Percentiles rank a stretch among this genome's conserved stretches.
Evolutionary conservation across 1,140 invertebrate species (phyloP).

Genomic region (Conus betulinus): DNA sequence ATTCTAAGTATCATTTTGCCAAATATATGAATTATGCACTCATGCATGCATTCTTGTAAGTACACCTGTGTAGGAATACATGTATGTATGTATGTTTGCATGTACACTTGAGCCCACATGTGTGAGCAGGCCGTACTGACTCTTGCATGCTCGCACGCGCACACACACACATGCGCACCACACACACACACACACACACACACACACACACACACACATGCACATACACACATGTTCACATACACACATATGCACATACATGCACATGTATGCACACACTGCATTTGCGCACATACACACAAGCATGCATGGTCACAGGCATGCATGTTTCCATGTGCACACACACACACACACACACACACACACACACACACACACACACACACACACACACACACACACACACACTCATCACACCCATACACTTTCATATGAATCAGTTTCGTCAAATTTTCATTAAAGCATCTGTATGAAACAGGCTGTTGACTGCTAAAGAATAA

Average conservation of each 20-base stretch:
- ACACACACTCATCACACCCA: neutral
- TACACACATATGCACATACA: neutral
- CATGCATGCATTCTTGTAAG: too few relatives aligned
- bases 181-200: neutral
- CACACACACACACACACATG: neutral
- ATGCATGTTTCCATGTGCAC: neutral
- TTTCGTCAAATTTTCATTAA: too few relatives aligned
- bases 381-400: neutral
- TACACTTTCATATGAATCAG: neutral
- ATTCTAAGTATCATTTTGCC: too few relatives aligned
- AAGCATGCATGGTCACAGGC: neutral
- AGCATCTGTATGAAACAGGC: neutral
- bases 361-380: neutral
- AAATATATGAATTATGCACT: too few relatives aligned
- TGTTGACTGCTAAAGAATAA: too few relatives aligned
- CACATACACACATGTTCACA: too few relatives aligned
- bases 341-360: neutral
- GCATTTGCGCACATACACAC: neutral
- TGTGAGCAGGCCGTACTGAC: neutral
- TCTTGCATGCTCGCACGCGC: neutral
- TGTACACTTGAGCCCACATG: neutral
- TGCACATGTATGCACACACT: neutral
- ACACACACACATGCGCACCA: neutral
- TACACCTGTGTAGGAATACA: neutral
- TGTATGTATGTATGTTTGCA: neutral